phyloP scores from a whole-genome alignment of 2,113 vertebrate species.

The Neogobius melanostomus region DNA sequence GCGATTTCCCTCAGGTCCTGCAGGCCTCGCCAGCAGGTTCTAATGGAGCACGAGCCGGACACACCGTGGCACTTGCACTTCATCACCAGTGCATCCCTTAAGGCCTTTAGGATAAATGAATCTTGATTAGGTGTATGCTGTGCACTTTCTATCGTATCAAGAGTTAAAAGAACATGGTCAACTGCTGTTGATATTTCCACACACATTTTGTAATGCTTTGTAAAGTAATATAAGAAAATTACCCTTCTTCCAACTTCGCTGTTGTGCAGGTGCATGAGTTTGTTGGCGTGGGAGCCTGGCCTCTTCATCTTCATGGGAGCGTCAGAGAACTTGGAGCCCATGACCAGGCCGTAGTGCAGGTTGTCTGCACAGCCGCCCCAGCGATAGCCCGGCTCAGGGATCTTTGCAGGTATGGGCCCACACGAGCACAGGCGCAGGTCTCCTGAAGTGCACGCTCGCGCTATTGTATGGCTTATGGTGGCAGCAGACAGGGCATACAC shows the following conservation, averaged over 20 bases:
- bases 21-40: constrained; percentile 96
- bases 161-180: background rate
- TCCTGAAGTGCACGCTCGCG: constrained; percentile 92
- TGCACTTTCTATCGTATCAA: background rate
- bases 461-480: constrained; percentile 95
- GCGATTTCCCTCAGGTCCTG: constrained; percentile 92
- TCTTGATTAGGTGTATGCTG: background rate
- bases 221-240: constrained; percentile 8
- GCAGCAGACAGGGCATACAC: constrained; percentile 95
- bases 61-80: constrained; percentile 99
- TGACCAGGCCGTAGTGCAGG: constrained; percentile 93
- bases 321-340: constrained; percentile 98
- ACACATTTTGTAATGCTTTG: background rate
- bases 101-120: constrained; percentile 71
- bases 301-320: constrained; percentile 99
- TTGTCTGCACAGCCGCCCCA: constrained; percentile 99
- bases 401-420: constrained; percentile 90
- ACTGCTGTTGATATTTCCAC: too few species aligned
- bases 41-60: constrained; percentile 97
- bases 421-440: constrained; percentile 94
- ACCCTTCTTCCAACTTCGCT: constrained; percentile 99
- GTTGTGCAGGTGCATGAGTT: constrained; percentile 99
- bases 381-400: constrained; percentile 93
- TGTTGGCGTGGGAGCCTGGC: constrained; percentile 93
- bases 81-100: constrained; percentile 90